Base-by-base conservation (phyloP, 2,888 invertebrate genomes). In the Apamea monoglypha region DNA sequence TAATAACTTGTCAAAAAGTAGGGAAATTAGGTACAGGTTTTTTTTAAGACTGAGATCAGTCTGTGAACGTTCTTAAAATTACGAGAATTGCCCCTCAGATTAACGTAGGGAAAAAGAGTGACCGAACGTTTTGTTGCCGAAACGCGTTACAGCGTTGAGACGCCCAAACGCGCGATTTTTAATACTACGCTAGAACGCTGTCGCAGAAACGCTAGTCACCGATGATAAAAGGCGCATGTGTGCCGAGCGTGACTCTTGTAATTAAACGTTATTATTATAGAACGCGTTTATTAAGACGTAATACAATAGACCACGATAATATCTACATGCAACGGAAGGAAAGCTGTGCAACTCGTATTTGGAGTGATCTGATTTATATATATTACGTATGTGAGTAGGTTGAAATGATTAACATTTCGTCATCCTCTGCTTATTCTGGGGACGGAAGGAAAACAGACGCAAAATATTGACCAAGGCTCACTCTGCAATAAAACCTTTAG, bases 251-350 rank as follows among this genome's bases (percentile, higher is more conserved):
- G 83, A 79, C 78, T 80, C 53, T 63, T 44, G 78, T 89, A 89
- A 87, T 87, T 87, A 87, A 79, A 44, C 77, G 40, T 71, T 76
- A 69, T 87, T 84, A 79, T 81, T 69, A 70, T 74, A 80, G 53
- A 79, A 82, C 61, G 74, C 76, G 59, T 77, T 78, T 83, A 80
- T 80, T 84, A 80, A 88, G 77, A 87, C 89, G 84, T 83, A 76
- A 87, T 73, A 87, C 81, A 78, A 84, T 83, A 87, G 81, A 66
- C 14, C 59, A 73, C 81, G 85, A 85, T 87, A 77, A 75, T 67
- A 85, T 87, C 85, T 81, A 53, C 64, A 69, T 64, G 66, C 59
- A 77, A 77, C 68, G 53, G 70, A 85, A 73, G 63, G 88, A 87
- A 85, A 87, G 85, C 72, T 77, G 67, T 50, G 40, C n/a, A 64